Conservation (phyloP, 2,888 invertebrate species). For the Pyrrhosoma nymphula region DNA sequence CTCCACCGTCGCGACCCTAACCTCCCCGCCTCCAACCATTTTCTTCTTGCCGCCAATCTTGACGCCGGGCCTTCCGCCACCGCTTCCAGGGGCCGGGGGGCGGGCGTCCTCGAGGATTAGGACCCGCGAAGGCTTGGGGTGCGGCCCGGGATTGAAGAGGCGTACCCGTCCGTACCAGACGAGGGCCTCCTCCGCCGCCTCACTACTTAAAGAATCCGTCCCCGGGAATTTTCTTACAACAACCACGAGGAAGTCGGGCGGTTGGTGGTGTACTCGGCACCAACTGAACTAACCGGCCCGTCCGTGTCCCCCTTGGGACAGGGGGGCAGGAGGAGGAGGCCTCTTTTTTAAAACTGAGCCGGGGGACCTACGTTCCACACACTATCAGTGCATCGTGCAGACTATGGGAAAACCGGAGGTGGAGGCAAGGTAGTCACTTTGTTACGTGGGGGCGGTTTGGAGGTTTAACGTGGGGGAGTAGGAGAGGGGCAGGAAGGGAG, state of each 20-base stretch:
- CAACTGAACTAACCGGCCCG: neutral
- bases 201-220: conserved; percentile 49
- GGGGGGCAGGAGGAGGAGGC: no score
- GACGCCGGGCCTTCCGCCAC: neutral
- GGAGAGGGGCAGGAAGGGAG: neutral
- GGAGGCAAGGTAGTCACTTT: conserved; percentile 2
- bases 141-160: conserved; percentile 53
- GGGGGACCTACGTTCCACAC: neutral
- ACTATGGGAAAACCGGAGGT: neutral
- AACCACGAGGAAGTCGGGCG: neutral
- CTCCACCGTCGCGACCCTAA: conserved; percentile 94
- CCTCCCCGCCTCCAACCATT: conserved; percentile 80
- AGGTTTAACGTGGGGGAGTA: neutral
- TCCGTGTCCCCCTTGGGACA: neutral
- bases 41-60: conserved; percentile 53
- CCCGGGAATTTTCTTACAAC: conserved; percentile 29
- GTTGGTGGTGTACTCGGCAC: neutral
- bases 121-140: conserved; percentile 35
- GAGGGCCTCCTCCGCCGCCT: neutral
- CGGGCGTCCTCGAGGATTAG: conserved; percentile 61
- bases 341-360: no score
- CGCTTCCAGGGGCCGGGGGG: conserved; percentile 27
- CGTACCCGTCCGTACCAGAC: conserved; percentile 57
- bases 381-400: conserved; percentile 29
- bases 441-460: neutral